Evolutionary conservation across 2,888 invertebrate species (phyloP).

Genomic region (Margaritifera margaritifera): DNA sequence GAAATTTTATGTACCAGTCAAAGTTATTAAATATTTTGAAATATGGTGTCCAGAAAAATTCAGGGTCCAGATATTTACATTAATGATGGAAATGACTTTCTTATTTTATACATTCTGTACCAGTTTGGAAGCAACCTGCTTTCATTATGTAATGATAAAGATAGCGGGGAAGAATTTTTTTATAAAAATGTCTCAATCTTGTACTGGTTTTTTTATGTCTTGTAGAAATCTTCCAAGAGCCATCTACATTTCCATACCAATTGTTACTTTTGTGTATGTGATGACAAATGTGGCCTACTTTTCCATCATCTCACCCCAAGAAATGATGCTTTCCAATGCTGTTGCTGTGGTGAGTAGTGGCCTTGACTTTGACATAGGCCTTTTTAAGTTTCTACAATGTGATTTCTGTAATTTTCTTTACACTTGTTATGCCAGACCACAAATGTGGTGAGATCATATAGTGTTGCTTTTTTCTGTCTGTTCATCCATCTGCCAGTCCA

Average conservation of each 20-base stretch:
- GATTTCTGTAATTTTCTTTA: not conserved
- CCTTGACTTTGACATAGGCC: not conserved
- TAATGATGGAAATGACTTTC: no score
- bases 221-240: conserved; percentile 91
- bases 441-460: not conserved
- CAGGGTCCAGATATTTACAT: no score
- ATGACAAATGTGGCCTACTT: conserved; percentile 94
- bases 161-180: no score
- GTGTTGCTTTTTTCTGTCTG: not conserved
- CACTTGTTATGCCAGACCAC: not conserved
- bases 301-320: conserved; percentile 85
- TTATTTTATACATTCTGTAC: no score
- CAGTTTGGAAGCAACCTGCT: no score
- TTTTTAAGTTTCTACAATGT: not conserved
- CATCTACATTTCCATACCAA: conserved; percentile 93
- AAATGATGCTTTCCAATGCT: conserved; percentile 87
- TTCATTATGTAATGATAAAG: no score
- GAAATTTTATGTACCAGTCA: no score
- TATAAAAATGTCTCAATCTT: no score
- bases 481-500: not conserved
- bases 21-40: no score
- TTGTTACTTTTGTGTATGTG: conserved; percentile 91
- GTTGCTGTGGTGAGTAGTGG: conserved; percentile 85
- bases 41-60: no score
- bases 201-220: conserved; percentile 13